A percentile compares a stretch with the other conserved stretches of the same genome.
Evolutionary conservation across 37 sponge, comb jelly and placozoan genomes (phyloP).

Genomic region (Aplysina aerophoba): DNA sequence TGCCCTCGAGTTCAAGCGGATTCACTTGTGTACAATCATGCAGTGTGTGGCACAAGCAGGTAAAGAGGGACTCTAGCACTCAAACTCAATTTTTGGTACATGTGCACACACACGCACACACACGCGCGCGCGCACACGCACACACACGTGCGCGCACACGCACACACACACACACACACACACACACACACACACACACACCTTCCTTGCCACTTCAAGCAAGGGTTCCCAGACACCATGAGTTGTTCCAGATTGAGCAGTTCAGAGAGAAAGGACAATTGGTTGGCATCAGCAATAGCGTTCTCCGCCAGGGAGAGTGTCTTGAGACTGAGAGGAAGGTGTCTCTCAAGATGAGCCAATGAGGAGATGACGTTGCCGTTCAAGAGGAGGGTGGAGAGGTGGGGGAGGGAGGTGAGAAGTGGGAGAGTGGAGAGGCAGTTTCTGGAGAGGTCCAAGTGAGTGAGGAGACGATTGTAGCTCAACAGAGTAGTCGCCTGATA

Average conservation of each 20-base stretch:
- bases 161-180: conserved; percentile 11
- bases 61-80: no score
- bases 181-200: conserved; percentile 6
- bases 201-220: conserved; percentile 5
- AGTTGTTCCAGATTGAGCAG: conserved; percentile 25
- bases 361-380: conserved; percentile 60
- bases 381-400: conserved; percentile 62
- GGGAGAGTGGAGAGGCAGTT: conserved; percentile 34
- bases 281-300: conserved; percentile 51
- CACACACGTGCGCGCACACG: background rate
- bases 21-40: no score
- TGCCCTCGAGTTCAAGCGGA: no score
- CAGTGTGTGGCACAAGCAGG: no score
- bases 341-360: conserved; percentile 21
- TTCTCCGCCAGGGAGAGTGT: conserved; percentile 73
- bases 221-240: conserved; percentile 62
- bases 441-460: conserved; percentile 64
- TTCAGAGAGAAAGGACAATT: conserved; percentile 32
- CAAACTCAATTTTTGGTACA: no score
- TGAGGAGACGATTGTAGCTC: conserved; percentile 7
- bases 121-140: background rate
- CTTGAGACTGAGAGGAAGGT: conserved; percentile 34
- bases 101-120: background rate
- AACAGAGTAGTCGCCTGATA: conserved; percentile 35
- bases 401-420: conserved; percentile 17